These are phyloP conservation scores for Taenaris catops DNA, from an alignment of 2,888 invertebrate genomes.

Conservation along the genomic window DNA sequence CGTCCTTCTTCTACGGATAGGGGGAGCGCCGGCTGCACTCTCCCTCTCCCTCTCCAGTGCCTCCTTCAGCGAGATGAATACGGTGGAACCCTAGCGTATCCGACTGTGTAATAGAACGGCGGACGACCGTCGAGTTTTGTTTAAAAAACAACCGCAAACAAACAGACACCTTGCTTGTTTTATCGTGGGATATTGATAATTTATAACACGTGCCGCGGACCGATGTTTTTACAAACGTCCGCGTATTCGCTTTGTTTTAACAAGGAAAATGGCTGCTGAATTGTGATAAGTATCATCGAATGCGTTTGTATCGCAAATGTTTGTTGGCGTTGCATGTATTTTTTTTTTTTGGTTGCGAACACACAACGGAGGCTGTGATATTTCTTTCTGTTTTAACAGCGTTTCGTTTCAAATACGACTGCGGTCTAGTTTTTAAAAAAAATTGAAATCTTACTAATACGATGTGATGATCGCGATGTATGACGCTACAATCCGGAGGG, in stretches of 20 bases:
- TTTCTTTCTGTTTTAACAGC: no score
- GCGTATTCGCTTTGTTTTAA: conserved; percentile 42
- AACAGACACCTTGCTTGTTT: conserved; percentile 62
- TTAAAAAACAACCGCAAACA: conserved; percentile 59
- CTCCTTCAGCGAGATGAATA: no score
- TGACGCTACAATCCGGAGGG: no score
- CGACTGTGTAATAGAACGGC: conserved; percentile 25
- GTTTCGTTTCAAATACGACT: no score
- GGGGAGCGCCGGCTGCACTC: no score
- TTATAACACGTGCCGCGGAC: conserved; percentile 51
- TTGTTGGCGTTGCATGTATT: not conserved
- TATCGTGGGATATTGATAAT: conserved; percentile 78
- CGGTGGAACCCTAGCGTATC: conserved; percentile 16
- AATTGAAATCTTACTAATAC: no score
- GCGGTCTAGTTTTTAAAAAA: no score
- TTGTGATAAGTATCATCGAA: conserved; percentile 22
- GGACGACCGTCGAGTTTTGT: conserved; percentile 32
- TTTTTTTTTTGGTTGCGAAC: no score
- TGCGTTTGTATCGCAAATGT: conserved; percentile 1
- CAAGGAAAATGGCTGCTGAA: conserved; percentile 33
- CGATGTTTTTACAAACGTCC: conserved; percentile 34
- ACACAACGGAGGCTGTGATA: no score
- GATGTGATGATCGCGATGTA: no score
- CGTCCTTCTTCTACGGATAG: no score
- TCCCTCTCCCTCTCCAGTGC: no score